Conservation (phyloP, 1,140 invertebrate species). For the Drosophila triauraria region DNA sequence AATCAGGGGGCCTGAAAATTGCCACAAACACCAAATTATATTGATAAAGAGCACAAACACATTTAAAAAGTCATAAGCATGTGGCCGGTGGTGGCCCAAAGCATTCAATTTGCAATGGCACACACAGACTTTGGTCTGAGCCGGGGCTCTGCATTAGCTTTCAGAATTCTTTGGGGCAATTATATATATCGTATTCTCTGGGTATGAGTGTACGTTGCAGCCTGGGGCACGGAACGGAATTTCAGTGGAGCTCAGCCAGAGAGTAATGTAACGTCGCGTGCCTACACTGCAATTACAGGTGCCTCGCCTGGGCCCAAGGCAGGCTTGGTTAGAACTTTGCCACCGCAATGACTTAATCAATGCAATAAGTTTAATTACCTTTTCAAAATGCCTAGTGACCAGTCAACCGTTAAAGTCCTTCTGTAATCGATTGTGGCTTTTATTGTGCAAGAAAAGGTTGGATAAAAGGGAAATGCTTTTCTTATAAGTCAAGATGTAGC, state of each 20-base stretch:
- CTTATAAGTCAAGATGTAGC: no score
- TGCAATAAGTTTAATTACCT: conserved; percentile 30
- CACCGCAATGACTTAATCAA: conserved; percentile 36
- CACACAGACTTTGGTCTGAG: conserved; percentile 4
- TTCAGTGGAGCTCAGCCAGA: neutral
- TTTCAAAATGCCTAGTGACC: conserved; percentile 21
- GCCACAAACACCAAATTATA: conserved; percentile 74
- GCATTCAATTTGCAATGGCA: conserved; percentile 56
- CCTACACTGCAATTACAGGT: conserved; percentile 56
- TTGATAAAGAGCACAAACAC: conserved; percentile 77
- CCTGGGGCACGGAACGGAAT: conserved; percentile 44
- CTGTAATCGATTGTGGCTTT: neutral
- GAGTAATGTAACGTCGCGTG: conserved; percentile 55
- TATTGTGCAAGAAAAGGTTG: neutral
- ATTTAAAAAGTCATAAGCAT: conserved; percentile 73
- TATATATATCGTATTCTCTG: conserved; percentile 17
- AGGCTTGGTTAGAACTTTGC: conserved; percentile 32
- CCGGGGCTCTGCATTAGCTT: conserved; percentile 30
- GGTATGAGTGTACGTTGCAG: conserved; percentile 11
- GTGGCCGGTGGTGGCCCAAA: conserved; percentile 34
- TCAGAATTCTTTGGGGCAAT: conserved; percentile 49
- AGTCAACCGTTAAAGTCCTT: conserved; percentile 23
- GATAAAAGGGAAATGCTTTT: neutral
- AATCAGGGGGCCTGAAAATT: conserved; percentile 68
- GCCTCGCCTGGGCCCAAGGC: conserved; percentile 22